Evolutionary conservation across 2,797 vertebrate genomes (phyloP).

Genomic region (Varecia variegata): DNA sequence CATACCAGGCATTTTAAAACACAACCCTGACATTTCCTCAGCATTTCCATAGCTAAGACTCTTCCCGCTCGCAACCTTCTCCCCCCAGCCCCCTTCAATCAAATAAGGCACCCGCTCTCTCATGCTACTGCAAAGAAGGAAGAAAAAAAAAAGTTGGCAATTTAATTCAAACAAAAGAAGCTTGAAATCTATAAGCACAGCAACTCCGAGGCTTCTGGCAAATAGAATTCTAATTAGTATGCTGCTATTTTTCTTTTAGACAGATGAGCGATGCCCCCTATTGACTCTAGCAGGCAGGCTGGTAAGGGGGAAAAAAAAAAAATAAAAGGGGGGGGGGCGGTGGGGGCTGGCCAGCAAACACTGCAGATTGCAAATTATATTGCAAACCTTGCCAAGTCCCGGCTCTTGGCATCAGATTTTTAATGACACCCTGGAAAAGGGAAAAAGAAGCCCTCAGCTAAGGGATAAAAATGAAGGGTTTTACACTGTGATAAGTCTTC

Average conservation of each 20-base stretch:
- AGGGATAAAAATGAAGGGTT: conserved; percentile 90
- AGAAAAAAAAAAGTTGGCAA: conserved; percentile 86
- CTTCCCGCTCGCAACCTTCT: conserved; percentile 43
- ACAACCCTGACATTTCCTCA: conserved; percentile 85
- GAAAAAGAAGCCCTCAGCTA: conserved; percentile 88
- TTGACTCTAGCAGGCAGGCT: conserved; percentile 97
- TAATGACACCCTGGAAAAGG: conserved; percentile 90
- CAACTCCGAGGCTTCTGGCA: conserved; percentile 87
- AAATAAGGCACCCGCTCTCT: conserved; percentile 85
- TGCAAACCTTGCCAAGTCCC: conserved; percentile 92
- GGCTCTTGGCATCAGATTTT: conserved; percentile 91
- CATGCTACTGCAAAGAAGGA: conserved; percentile 83
- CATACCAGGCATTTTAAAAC: conserved; percentile 88
- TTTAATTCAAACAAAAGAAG: conserved; percentile 92
- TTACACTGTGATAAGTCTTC: conserved; percentile 89
- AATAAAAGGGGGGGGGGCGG: conserved; percentile 73
- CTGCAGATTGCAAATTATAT: conserved; percentile 95
- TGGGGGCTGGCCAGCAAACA: conserved; percentile 89
- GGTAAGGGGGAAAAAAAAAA: conserved; percentile 86
- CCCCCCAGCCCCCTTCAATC: conserved; percentile 80
- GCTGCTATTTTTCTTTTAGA: conserved; percentile 97
- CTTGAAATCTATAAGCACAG: conserved; percentile 90
- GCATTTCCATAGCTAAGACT: conserved; percentile 80
- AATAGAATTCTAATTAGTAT: conserved; percentile 94
- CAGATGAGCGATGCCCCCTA: conserved; percentile 99